Evolutionary conservation across 1,140 invertebrate species (phyloP), one percentile per base, ranked within the genome.

Genomic region (Galendromus occidentalis): DNA sequence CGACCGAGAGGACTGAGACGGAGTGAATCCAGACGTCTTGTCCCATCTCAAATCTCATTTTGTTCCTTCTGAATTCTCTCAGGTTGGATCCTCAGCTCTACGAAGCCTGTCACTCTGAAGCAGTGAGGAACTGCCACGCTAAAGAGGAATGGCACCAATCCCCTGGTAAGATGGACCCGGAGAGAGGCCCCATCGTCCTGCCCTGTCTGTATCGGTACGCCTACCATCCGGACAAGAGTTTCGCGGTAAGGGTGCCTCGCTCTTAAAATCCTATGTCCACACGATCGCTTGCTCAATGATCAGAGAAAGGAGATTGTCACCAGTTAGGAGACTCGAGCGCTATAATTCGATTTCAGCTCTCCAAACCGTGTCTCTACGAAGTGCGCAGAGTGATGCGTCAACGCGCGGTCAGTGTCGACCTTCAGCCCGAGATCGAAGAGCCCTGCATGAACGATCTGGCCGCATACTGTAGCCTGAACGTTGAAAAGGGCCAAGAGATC

Each of bases 381-480:
- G 84, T 98, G 0, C 82, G 83, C 79, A 73, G 91, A 71, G 86
- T 94, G 0, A 93, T 98, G 89, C 80, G 88, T 65, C 86, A 91
- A 72, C 78, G 94, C 69, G 91, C 94, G 2, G 79, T 88, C 0
- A 88, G 85, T 71, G 91, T 98, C 2, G 87, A 96, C 74, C 79
- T 98, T 6, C 84, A 92, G 69, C 93, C 94, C 7, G 87, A 94
- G 77, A 85, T 98, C 66, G 91, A 97, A 78, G 84, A 87, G 71
- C 80, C 80, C 42, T 98, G 95, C 73, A 76, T 97, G 0, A 81
- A 83, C 67, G 90, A 96, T 72, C 78, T 98, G 1, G 84, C 86
- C 0, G 79, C 80, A 64, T 81, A 83, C 71, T 98, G 95, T 74
- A 85, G 83, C 63, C 84, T 88, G 64, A 85, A 87, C 74, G 86